A percentile compares a stretch with the other conserved stretches of the same genome.
Conservation (phyloP, 2,888 invertebrate species). For the Tetropium fuscum region DNA sequence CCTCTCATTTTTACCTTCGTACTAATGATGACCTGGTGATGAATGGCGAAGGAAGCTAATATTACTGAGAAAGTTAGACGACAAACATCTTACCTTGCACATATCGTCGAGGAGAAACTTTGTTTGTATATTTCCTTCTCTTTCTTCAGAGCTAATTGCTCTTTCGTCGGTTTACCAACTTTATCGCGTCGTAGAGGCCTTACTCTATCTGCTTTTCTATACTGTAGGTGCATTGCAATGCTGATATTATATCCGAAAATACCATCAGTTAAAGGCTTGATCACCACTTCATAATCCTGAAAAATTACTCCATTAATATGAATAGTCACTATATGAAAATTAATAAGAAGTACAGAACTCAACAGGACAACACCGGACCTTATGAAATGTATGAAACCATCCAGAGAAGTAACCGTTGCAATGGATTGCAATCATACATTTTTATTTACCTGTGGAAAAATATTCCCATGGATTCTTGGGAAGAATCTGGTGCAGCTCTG, state of each 20-base stretch:
- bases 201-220: slow-evolving; percentile 40
- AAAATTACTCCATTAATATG: too few species aligned
- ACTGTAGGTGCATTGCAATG: slow-evolving; percentile 40
- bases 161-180: slow-evolving; percentile 16
- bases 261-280: slow-evolving; percentile 36
- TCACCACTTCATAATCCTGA: slow-evolving; percentile 41
- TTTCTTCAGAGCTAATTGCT: not conserved
- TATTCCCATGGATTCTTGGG: slow-evolving; percentile 33
- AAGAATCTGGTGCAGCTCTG: slow-evolving; percentile 29
- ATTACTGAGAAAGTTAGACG: too few species aligned
- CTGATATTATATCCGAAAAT: slow-evolving; percentile 37
- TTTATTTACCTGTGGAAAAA: slow-evolving; percentile 41
- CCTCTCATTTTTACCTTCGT: too few species aligned
- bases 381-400: too few species aligned
- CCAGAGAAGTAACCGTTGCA: too few species aligned
- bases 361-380: too few species aligned
- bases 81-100: slow-evolving; percentile 32
- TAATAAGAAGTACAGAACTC: too few species aligned
- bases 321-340: too few species aligned
- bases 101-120: slow-evolving; percentile 22
- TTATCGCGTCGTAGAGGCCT: slow-evolving; percentile 30
- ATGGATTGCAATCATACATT: too few species aligned
- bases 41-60: too few species aligned
- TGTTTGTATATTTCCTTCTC: slow-evolving; percentile 26
- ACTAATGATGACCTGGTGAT: too few species aligned